Evolutionary conservation across 2,888 invertebrate genomes (phyloP), one percentile per base, ranked within the genome.

Genomic region (Acronicta psi): DNA sequence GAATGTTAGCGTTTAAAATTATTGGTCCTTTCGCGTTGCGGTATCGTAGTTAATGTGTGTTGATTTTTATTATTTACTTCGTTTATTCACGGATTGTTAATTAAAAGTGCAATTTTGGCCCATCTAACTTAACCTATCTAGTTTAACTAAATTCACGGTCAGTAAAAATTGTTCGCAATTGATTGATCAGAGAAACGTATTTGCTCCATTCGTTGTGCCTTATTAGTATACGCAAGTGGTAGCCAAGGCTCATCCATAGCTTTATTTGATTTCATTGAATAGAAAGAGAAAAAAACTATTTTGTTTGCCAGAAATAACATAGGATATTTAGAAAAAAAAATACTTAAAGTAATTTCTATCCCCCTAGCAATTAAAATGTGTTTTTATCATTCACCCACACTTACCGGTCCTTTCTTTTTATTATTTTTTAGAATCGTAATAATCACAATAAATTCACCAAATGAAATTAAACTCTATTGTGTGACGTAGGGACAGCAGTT

Each of bases 11-110:
- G 50, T 57, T 68, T 51, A 58, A 57, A 37, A 58, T 56, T 16
- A 45, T 56, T 46, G 49, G 50, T 74, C 73, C 59, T 73, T 69
- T 67, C 46, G 52, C n/a, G 41, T 65, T 70, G 56, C 52, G 57
- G 53, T 71, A 71, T 65, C 51, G 53, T 70, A n/a, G n/a, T n/a
- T n/a, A 70, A 71, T 52, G 55, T 43, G 34, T 57, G 20, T 63
- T 71, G 54, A 73, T 61, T 52, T 56, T 50, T 53, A 64, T 53
- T 59, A 50, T 64, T 59, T 52, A 57, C 46, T 63, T 51, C 49
- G 54, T 58, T 73, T 72, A 68, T 68, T 58, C 75, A 72, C 59
- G 73, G 72, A 61, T 73, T 59, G 75, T 73, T 75, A 71, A 72
- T 73, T 71, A 63, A 67, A 57, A 67, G 42, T 56, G 54, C 45